phyloP scores from a whole-genome alignment of 2,888 invertebrate genomes.

The Acrocyrtus sp. region DNA sequence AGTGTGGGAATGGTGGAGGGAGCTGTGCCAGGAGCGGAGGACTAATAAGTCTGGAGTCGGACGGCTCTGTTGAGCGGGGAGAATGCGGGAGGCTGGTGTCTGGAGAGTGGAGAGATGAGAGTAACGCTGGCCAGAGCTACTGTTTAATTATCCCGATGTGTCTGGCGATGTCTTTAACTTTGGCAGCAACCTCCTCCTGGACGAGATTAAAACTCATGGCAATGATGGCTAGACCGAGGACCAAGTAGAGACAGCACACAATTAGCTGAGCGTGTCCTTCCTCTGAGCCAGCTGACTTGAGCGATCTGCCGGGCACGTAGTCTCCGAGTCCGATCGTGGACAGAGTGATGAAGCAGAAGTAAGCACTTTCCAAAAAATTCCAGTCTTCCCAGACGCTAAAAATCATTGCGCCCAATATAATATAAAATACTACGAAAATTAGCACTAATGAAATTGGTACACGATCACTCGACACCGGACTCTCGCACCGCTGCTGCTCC shows the following conservation, averaged over 20 bases:
- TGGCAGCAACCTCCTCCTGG: conserved; percentile 81
- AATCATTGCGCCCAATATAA: conserved; percentile 79
- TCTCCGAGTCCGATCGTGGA: conserved; percentile 83
- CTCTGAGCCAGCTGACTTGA: conserved; percentile 63
- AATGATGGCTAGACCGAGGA: conserved; percentile 81
- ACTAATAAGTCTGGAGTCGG: too few relatives aligned
- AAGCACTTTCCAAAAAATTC: conserved; percentile 83
- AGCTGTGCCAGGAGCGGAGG: too few relatives aligned
- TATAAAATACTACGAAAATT: conserved; percentile 77
- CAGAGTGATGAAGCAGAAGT: conserved; percentile 86
- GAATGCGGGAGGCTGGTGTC: too few relatives aligned
- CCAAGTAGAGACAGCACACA: conserved; percentile 82
- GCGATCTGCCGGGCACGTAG: conserved; percentile 71
- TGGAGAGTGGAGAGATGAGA: too few relatives aligned
- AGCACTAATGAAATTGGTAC: conserved; percentile 76
- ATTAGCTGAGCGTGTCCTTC: conserved; percentile 77
- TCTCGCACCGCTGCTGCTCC: conserved; percentile 64
- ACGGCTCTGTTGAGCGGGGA: too few relatives aligned
- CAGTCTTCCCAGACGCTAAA: conserved; percentile 85
- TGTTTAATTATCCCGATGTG: conserved; percentile 76
- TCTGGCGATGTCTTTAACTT: conserved; percentile 78
- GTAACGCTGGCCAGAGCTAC: conserved; percentile 49
- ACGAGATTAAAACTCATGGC: conserved; percentile 87
- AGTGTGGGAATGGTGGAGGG: not conserved
- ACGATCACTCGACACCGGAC: conserved; percentile 59